Evolutionary conservation across 2,797 vertebrate species (phyloP).

Genomic region (Crypturellus tataupa): DNA sequence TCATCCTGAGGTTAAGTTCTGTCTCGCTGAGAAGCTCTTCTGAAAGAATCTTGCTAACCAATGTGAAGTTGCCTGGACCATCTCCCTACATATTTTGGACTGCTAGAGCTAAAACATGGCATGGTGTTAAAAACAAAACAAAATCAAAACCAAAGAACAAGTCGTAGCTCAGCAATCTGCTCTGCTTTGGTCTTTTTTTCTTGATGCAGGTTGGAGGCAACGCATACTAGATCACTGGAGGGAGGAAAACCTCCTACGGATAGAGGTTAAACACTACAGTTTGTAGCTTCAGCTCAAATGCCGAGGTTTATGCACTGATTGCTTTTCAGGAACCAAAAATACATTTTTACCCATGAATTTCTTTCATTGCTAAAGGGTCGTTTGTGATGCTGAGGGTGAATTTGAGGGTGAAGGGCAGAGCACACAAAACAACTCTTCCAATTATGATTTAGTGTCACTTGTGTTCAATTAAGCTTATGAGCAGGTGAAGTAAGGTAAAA

Average conservation of each 20-base stretch:
- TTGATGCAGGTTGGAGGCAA: constrained; percentile 41
- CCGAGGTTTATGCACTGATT: background rate
- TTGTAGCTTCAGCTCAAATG: constrained; percentile 7
- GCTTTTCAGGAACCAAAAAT: constrained; percentile 31
- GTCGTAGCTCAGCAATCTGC: constrained; percentile 48
- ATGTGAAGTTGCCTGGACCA: constrained; percentile 47
- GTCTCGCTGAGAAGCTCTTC: constrained; percentile 58
- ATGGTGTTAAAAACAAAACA: constrained; percentile 35
- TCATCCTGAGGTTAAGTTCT: constrained; percentile 73
- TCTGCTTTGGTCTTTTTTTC: constrained; percentile 57
- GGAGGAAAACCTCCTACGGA: constrained; percentile 34
- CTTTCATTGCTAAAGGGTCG: constrained; percentile 9
- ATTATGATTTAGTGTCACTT: background rate
- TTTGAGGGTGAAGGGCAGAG: background rate
- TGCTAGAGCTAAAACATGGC: constrained; percentile 62
- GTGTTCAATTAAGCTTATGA: constrained; percentile 35
- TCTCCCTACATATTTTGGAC: constrained; percentile 48
- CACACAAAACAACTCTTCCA: background rate
- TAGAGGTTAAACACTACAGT: constrained; percentile 38
- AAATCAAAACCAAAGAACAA: background rate
- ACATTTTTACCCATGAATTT: background rate
- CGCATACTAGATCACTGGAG: constrained; percentile 33
- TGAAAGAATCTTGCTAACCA: constrained; percentile 59
- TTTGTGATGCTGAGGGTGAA: constrained; percentile 14
- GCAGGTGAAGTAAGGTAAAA: constrained; percentile 1